These are phyloP conservation scores for Cephus nigrinus DNA, from an alignment of 2,888 invertebrate species.

Conservation along the genomic window DNA sequence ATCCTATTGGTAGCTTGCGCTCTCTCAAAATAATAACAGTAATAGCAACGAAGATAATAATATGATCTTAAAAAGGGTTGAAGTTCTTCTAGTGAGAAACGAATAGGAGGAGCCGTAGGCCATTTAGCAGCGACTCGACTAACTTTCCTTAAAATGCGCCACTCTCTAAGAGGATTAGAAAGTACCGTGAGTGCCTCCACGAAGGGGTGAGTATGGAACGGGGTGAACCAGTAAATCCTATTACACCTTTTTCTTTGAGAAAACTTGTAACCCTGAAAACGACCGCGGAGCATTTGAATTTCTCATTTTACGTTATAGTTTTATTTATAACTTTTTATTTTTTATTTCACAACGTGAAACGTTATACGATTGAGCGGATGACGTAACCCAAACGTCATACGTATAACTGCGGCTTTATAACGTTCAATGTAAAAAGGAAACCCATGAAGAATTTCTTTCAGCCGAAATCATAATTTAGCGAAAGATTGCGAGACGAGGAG, in stretches of 20 bases:
- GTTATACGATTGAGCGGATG: background rate
- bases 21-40: background rate
- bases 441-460: background rate
- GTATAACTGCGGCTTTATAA: background rate
- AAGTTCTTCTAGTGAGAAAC: slow-evolving; percentile 1
- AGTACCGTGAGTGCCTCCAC: slow-evolving; percentile 1
- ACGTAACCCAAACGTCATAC: background rate
- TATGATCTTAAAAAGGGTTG: background rate
- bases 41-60: background rate
- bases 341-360: background rate
- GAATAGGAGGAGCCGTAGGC: slow-evolving; percentile 10
- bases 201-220: slow-evolving; percentile 12
- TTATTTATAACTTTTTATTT: background rate
- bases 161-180: background rate
- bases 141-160: slow-evolving; percentile 14
- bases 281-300: slow-evolving; percentile 2
- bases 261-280: background rate
- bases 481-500: background rate
- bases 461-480: background rate
- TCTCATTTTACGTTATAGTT: background rate
- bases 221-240: slow-evolving; percentile 13
- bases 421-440: background rate
- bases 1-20: background rate
- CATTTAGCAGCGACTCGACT: slow-evolving; percentile 15
- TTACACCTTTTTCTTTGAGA: slow-evolving; percentile 12